These are phyloP conservation scores for Amphipoea oculea DNA, from an alignment of 2,888 invertebrate species.

Conservation along the genomic window DNA sequence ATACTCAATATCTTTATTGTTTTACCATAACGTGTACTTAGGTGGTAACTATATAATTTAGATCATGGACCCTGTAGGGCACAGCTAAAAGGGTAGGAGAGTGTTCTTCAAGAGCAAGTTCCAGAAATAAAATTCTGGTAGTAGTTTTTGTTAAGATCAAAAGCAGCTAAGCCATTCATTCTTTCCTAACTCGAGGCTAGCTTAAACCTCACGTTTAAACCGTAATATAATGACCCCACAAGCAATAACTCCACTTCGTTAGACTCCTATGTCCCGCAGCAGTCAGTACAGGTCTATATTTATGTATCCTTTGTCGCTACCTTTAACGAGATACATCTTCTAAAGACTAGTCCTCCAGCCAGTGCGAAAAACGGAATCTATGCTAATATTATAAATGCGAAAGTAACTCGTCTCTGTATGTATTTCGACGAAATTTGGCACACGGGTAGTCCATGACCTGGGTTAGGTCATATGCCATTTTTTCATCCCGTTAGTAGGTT, in stretches of 20 bases:
- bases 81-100: no score
- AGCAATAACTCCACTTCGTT: slow-evolving; percentile 42
- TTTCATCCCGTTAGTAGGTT: background rate
- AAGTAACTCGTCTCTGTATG: background rate
- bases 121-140: no score
- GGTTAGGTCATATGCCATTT: background rate
- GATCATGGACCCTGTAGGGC: no score
- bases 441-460: background rate
- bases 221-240: slow-evolving; percentile 9
- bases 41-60: no score
- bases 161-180: background rate
- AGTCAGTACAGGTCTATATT: slow-evolving; percentile 22
- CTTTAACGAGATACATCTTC: slow-evolving; percentile 5
- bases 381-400: background rate
- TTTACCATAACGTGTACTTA: no score
- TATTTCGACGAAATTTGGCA: background rate
- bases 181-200: background rate
- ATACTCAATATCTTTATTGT: no score
- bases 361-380: background rate
- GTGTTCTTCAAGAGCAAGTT: background rate
- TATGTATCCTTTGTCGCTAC: slow-evolving; percentile 37
- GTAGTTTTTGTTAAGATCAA: no score
- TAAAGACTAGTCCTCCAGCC: background rate
- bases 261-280: slow-evolving; percentile 8
- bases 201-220: slow-evolving; percentile 1